phyloP scores from a whole-genome alignment of 2,888 invertebrate genomes.

The Microchrysa polita region DNA sequence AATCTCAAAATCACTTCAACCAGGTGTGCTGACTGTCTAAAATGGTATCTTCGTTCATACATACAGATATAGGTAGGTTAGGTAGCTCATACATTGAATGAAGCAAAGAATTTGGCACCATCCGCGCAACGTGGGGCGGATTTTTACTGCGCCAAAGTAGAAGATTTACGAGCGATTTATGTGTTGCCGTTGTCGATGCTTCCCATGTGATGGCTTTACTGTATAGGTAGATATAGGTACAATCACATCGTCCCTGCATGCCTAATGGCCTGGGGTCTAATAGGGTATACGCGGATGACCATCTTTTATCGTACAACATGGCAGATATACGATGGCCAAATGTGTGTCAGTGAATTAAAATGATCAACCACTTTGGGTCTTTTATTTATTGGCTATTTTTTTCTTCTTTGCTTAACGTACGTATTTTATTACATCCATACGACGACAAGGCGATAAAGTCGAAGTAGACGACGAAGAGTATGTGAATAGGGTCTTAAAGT shows the following conservation, averaged over 20 bases:
- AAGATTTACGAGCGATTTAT: constrained; percentile 8
- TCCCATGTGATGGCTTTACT: no score
- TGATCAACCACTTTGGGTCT: constrained; percentile 1
- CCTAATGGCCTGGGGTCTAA: no score
- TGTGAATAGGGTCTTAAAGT: no score
- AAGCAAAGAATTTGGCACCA: constrained; percentile 8
- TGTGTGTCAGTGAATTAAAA: constrained; percentile 28
- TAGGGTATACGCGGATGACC: no score
- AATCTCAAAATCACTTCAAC: neutral
- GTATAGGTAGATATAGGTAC: no score
- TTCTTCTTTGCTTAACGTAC: no score
- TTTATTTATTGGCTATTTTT: constrained; percentile 22
- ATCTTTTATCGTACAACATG: no score
- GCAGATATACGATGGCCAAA: neutral
- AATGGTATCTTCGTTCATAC: no score
- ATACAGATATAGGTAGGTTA: no score
- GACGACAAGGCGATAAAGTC: neutral
- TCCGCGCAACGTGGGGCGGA: neutral
- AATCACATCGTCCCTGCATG: no score
- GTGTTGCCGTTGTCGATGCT: neutral
- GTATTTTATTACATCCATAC: neutral
- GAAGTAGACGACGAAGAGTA: neutral
- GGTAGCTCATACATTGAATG: neutral
- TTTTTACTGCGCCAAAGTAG: neutral
- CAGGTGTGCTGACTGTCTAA: neutral